These are phyloP conservation scores for Ariolimax columbianus DNA, from an alignment of 2,888 invertebrate genomes.

Conservation along the genomic window DNA sequence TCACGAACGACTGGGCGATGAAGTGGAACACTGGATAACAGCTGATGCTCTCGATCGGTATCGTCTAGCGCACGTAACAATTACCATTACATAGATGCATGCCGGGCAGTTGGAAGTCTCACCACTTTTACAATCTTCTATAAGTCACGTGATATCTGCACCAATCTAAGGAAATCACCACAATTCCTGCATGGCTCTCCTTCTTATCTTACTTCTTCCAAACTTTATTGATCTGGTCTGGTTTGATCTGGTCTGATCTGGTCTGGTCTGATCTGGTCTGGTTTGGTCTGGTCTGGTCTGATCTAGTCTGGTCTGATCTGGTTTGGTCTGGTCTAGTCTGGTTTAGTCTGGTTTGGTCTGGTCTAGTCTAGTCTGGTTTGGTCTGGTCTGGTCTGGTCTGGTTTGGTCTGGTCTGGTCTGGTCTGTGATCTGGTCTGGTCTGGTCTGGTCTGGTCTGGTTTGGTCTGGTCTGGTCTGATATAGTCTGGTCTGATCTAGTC, in stretches of 20 bases:
- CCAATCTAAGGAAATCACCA: too few relatives aligned
- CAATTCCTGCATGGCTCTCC: too few relatives aligned
- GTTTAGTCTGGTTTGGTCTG: slow-evolving; percentile 3
- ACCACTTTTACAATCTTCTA: too few relatives aligned
- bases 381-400: slow-evolving; percentile 11
- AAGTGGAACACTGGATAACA: too few relatives aligned
- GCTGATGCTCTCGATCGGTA: too few relatives aligned
- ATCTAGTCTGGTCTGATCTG: slow-evolving; percentile 7
- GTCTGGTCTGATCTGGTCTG: slow-evolving; percentile 6
- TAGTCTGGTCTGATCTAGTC: too few relatives aligned
- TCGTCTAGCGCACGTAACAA: too few relatives aligned
- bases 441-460: neutral
- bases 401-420: slow-evolving; percentile 11
- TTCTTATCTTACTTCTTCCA: neutral
- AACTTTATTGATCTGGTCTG: neutral
- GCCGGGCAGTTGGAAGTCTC: too few relatives aligned
- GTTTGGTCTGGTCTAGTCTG: slow-evolving; percentile 12
- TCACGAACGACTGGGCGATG: too few relatives aligned
- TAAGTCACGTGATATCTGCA: too few relatives aligned
- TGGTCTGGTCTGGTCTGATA: too few relatives aligned
- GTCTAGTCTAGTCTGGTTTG: slow-evolving; percentile 2
- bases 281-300: slow-evolving; percentile 3
- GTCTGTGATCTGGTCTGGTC: neutral
- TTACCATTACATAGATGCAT: too few relatives aligned
- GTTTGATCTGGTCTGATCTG: neutral